Percentiles rank a stretch among this genome's conserved stretches.
Conservation (phyloP, 35 echinoderm and acorn worm genomes). For the Eucidaris tribuloides region DNA sequence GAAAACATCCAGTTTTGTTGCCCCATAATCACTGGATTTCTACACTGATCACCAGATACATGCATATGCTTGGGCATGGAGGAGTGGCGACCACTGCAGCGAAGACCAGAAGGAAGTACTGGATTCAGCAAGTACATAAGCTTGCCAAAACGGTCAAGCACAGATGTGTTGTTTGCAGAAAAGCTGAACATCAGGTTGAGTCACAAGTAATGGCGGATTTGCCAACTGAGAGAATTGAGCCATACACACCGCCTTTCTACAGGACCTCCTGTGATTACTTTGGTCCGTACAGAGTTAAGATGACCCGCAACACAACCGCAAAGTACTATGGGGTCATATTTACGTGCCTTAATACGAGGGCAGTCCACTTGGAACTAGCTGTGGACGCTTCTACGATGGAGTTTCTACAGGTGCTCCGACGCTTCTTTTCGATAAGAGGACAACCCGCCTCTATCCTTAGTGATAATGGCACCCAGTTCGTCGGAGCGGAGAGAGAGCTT, state of each 20-base stretch:
- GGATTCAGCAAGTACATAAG: constrained; percentile 14
- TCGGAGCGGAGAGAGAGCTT: constrained; percentile 37
- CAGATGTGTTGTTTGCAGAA: constrained; percentile 41
- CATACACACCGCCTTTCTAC: constrained; percentile 41
- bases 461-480: constrained; percentile 69
- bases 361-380: constrained; percentile 55
- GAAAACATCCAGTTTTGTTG: background rate
- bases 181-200: constrained; percentile 20
- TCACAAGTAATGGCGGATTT: constrained; percentile 61
- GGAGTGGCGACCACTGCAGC: constrained; percentile 34
- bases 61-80: background rate
- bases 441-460: constrained; percentile 31
- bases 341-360: constrained; percentile 45
- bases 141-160: constrained; percentile 46
- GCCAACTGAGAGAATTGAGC: constrained; percentile 22
- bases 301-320: constrained; percentile 29
- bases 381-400: constrained; percentile 60
- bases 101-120: constrained; percentile 25
- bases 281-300: constrained; percentile 39
- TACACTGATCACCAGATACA: background rate
- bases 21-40: background rate
- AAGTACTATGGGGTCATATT: constrained; percentile 69
- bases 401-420: constrained; percentile 51
- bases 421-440: constrained; percentile 44
- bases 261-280: constrained; percentile 54